These are phyloP conservation scores for Aleadryas rufinucha DNA, from an alignment of 2,113 vertebrate species.

Conservation along the genomic window DNA sequence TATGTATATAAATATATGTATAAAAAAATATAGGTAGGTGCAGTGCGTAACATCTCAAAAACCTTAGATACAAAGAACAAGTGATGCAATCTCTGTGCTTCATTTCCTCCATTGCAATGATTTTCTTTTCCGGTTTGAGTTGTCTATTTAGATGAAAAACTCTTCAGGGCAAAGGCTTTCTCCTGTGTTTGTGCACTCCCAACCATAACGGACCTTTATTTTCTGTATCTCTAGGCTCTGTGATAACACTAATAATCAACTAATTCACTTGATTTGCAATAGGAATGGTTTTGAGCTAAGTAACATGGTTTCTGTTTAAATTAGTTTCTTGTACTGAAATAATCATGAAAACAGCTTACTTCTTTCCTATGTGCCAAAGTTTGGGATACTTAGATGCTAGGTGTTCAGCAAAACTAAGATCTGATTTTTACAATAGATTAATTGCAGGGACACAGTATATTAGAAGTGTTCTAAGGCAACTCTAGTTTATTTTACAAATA, in stretches of 20 bases:
- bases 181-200: not conserved
- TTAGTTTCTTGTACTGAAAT: not conserved
- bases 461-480: not conserved
- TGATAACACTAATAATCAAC: not conserved
- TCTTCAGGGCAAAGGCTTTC: not conserved
- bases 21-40: not conserved
- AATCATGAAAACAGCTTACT: not conserved
- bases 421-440: not conserved
- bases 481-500: not conserved
- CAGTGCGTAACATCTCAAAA: not conserved
- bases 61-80: not conserved
- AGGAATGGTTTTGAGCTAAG: not conserved
- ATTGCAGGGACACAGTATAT: not conserved
- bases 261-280: not conserved
- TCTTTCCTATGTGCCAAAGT: not conserved
- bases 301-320: not conserved
- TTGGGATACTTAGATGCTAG: not conserved
- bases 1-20: too few species aligned
- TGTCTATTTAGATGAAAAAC: not conserved
- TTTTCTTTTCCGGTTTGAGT: not conserved
- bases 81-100: not conserved
- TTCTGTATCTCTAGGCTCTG: not conserved
- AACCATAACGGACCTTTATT: not conserved
- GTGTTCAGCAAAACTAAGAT: not conserved
- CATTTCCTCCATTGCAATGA: not conserved